Base-by-base conservation (phyloP, 2,113 vertebrate species). In the Carassius auratus region DNA sequence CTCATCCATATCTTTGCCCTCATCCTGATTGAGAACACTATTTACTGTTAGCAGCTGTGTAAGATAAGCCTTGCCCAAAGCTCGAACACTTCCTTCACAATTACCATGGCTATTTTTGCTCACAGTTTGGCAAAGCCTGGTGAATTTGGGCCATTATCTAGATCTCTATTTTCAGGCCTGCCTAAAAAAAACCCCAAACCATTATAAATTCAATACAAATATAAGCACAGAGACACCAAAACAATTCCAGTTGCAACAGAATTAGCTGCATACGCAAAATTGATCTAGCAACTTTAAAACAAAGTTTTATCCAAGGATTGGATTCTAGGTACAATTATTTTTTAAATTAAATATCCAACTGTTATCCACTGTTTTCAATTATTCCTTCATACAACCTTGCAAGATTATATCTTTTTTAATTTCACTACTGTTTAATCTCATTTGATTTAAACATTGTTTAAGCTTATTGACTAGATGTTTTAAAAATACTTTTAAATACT, bases 401-500 rank as follows among this genome's bases (percentile, higher is more conserved):
- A 77, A 57, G 50, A 77, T 77, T 55, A 6, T 57, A 55, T 77
- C 75, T n/a, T 57, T 57, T 76, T 77, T 77, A 33, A 77, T 76
- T 76, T 30, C 6, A 52, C 14, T 52, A 30, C 23, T 8, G n/a
- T 76, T 48, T 52, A 15, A 36, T 36, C 5, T 36, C 36, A 36
- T 36, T 36, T 36, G 50, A 76, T 76, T 30, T 52, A n/a, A n/a
- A n/a, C n/a, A n/a, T n/a, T n/a, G n/a, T n/a, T n/a, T n/a, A n/a
- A n/a, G n/a, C n/a, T n/a, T n/a, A n/a, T n/a, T n/a, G n/a, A n/a
- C n/a, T n/a, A n/a, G n/a, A 76, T 77, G 50, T 19, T 57, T 77
- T 33, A 12, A 23, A 73, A 77, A 33, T 57, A 33, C 26, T 33
- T 33, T n/a, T n/a, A n/a, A n/a, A n/a, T n/a, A n/a, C 4, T 38